phyloP scores from a whole-genome alignment of 2,888 invertebrate genomes.

The Dromius quadrimaculatus region DNA sequence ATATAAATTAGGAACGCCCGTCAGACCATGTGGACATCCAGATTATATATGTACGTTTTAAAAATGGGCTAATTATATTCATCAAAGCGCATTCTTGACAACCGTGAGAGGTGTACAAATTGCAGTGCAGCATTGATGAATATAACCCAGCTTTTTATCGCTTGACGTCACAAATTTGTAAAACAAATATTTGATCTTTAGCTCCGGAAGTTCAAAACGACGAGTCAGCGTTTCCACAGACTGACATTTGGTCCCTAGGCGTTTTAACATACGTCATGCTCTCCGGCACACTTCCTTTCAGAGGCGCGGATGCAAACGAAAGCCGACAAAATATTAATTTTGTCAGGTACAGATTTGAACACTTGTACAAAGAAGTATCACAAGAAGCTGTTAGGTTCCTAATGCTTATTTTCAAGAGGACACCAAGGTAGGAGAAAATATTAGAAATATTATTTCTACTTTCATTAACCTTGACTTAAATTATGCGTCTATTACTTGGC shows the following conservation, averaged over 20 bases:
- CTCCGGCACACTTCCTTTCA: conserved; percentile 93
- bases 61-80: not conserved
- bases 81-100: not conserved
- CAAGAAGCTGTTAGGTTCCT: conserved; percentile 94
- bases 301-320: conserved; percentile 83
- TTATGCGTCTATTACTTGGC: too few species aligned
- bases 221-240: conserved; percentile 89
- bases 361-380: conserved; percentile 93
- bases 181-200: conserved; percentile 59
- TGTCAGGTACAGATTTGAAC: conserved; percentile 93
- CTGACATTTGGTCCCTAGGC: conserved; percentile 97
- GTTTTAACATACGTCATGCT: conserved; percentile 91
- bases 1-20: conserved; percentile 80
- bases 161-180: too few species aligned
- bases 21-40: conserved; percentile 77
- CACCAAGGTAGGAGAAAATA: conserved; percentile 91
- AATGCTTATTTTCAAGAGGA: conserved; percentile 94
- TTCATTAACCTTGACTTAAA: too few species aligned
- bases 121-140: too few species aligned
- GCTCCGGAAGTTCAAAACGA: conserved; percentile 92
- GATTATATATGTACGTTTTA: conserved; percentile 77
- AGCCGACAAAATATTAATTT: conserved; percentile 92
- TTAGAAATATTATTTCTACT: too few species aligned
- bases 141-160: too few species aligned
- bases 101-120: too few species aligned